Conservation (phyloP, 2,113 vertebrate genomes). For the Semnornis frantzii region DNA sequence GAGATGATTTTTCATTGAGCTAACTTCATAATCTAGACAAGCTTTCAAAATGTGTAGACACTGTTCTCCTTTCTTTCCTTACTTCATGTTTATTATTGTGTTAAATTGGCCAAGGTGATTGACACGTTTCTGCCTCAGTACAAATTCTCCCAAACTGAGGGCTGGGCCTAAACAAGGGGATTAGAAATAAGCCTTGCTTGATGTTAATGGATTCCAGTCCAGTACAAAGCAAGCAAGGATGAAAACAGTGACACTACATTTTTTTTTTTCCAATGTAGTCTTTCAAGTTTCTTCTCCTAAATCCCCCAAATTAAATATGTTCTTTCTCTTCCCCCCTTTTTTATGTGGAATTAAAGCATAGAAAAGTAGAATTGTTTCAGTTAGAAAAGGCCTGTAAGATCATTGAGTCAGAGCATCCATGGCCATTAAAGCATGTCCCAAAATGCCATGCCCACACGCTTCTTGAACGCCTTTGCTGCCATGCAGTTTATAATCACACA, state of each 20-base stretch:
- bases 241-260: background rate
- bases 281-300: background rate
- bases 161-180: background rate
- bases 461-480: background rate
- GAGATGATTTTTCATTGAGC: background rate
- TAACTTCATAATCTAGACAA: slow-evolving; percentile 23
- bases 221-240: background rate
- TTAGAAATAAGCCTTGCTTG: slow-evolving; percentile 11
- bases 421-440: too few species aligned
- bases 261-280: background rate
- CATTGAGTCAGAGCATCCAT: too few species aligned
- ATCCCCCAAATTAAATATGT: background rate
- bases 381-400: too few species aligned
- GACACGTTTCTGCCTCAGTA: slow-evolving; percentile 21
- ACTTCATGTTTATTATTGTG: slow-evolving; percentile 27
- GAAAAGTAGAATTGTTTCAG: too few species aligned
- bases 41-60: background rate
- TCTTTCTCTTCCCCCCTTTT: background rate
- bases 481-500: background rate
- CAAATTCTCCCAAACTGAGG: background rate
- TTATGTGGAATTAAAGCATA: background rate
- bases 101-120: slow-evolving; percentile 42
- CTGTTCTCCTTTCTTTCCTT: background rate
- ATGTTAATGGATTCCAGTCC: slow-evolving; percentile 24
- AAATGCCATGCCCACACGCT: too few species aligned